A percentile compares a stretch with the other conserved stretches of the same genome.
phyloP scores from a whole-genome alignment of 2,113 vertebrate species.

The Nanger granti region DNA sequence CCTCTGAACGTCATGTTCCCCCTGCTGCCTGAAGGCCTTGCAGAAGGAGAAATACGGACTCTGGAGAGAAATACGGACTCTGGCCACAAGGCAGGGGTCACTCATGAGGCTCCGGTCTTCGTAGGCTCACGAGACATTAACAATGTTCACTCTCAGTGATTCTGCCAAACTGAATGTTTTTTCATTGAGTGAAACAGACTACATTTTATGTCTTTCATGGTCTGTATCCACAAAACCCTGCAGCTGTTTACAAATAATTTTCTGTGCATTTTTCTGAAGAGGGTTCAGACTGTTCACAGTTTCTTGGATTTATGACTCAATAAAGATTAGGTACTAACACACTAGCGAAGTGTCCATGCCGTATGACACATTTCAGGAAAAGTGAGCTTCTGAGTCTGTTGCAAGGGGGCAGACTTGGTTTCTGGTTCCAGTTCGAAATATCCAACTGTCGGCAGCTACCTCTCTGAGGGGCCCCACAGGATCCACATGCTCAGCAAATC shows the following conservation, averaged over 20 bases:
- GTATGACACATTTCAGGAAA: neutral
- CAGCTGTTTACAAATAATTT: neutral
- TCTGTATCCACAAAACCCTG: neutral
- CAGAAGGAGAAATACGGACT: neutral
- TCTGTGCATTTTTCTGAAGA: neutral
- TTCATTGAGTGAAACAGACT: neutral
- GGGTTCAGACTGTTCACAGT: neutral
- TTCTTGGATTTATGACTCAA: neutral
- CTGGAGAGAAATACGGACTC: neutral
- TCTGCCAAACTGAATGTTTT: neutral
- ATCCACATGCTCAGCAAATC: neutral
- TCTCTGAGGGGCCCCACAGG: neutral
- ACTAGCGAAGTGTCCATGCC: neutral
- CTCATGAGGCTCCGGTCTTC: neutral
- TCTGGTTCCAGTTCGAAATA: neutral
- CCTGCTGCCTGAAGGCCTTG: neutral
- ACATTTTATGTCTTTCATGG: neutral
- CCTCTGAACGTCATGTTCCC: neutral
- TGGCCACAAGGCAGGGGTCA: neutral
- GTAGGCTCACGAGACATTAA: neutral
- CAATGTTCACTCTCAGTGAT: neutral
- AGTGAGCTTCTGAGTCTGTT: neutral
- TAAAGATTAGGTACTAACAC: neutral
- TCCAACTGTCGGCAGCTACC: rapidly evolving
- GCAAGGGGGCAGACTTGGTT: neutral